Evolutionary conservation across 1,140 invertebrate species (phyloP).

Genomic region (Ectropis grisescens): DNA sequence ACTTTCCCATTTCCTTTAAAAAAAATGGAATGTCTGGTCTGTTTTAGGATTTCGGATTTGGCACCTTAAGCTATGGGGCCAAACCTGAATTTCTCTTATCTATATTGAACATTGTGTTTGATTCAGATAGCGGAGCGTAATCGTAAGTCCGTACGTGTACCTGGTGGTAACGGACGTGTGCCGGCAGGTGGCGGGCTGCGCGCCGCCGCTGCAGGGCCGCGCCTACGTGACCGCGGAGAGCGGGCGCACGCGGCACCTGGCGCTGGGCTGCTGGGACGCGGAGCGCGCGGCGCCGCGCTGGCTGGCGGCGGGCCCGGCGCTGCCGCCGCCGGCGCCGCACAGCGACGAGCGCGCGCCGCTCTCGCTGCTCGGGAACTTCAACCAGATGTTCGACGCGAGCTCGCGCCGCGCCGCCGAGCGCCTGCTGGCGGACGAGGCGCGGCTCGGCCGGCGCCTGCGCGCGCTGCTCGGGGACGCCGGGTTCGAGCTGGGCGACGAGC

Average conservation of each 20-base stretch:
- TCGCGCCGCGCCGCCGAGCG: conserved; percentile 43
- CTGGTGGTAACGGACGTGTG: no score
- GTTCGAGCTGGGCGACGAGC: conserved; percentile 38
- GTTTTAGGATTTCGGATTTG: no score
- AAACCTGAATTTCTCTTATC: no score
- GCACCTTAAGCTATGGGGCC: no score
- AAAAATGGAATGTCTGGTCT: no score
- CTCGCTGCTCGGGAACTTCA: conserved; percentile 57
- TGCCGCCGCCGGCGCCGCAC: conserved; percentile 29
- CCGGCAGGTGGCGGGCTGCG: conserved; percentile 46
- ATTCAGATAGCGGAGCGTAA: no score
- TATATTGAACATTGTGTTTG: no score
- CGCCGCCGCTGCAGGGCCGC: conserved; percentile 40
- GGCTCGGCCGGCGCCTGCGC: conserved; percentile 36
- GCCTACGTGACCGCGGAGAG: conserved; percentile 34
- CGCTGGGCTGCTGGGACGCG: conserved; percentile 48
- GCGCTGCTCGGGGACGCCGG: conserved; percentile 37
- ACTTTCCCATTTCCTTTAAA: no score
- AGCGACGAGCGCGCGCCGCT: conserved; percentile 27
- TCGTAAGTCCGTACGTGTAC: no score
- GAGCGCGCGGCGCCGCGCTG: conserved; percentile 33
- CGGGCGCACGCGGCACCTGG: conserved; percentile 30
- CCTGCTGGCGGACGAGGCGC: conserved; percentile 45
- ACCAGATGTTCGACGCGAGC: conserved; percentile 53
- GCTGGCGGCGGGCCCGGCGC: conserved; percentile 1